Evolutionary conservation across 2,113 vertebrate genomes (phyloP).

Genomic region (Eulemur macaco): DNA sequence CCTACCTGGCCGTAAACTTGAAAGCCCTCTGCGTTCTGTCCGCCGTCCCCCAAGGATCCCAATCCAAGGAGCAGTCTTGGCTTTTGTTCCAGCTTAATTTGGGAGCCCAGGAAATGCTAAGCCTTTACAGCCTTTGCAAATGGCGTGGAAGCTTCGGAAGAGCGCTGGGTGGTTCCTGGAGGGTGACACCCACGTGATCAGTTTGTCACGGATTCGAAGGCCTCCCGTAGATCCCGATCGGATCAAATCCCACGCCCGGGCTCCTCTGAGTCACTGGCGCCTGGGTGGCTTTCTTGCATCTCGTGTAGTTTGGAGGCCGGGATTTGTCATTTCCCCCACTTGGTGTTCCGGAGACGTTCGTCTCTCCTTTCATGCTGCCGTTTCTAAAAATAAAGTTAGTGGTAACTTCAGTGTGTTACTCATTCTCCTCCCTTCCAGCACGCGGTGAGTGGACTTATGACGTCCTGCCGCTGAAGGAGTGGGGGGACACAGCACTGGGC

Average conservation of each 20-base stretch:
- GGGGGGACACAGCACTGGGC: rapidly evolving
- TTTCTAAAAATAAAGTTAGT: slow-evolving; percentile 27
- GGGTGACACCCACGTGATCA: rapidly evolving
- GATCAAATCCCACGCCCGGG: neutral
- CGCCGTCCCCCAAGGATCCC: rapidly evolving
- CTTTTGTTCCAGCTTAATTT: rapidly evolving
- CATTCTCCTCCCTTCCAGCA: neutral
- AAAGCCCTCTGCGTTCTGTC: neutral
- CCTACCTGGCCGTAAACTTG: rapidly evolving
- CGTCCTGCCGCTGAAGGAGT: neutral
- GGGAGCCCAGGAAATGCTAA: rapidly evolving
- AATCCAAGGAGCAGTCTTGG: rapidly evolving
- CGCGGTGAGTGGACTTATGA: rapidly evolving
- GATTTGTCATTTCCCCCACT: neutral
- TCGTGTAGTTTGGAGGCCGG: neutral
- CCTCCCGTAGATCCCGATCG: rapidly evolving
- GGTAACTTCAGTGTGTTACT: neutral
- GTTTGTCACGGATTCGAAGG: rapidly evolving
- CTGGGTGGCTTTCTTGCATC: neutral
- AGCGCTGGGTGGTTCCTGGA: neutral
- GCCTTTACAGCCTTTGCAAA: rapidly evolving
- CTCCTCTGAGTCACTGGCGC: neutral
- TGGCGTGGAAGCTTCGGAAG: rapidly evolving
- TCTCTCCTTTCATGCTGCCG: neutral
- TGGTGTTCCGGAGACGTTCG: neutral